Evolutionary conservation across 2,888 invertebrate genomes (phyloP), one percentile per base, ranked within the genome.

Genomic region (Galerucella calmariensis): DNA sequence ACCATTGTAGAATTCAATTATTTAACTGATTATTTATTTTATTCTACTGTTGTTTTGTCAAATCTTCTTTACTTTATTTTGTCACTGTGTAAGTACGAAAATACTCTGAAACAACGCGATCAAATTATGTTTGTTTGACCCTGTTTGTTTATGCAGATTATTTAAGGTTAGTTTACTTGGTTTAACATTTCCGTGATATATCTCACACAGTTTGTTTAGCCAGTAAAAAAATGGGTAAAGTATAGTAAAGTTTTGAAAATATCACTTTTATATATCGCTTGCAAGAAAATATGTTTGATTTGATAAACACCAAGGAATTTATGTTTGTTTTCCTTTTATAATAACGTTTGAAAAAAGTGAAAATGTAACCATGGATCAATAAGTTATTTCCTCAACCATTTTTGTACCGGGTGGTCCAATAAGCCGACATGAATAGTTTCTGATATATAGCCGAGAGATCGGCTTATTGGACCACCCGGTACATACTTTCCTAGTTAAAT

Each of bases 111-210:
- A 56, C 20, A 56, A 56, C 56, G 9, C 14, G n/a, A 56, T 56
- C 16, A 56, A 56, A 56, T 56, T 56, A 56, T 56, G 56, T 56
- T 56, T 56, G 65, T 65, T 71, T 65, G 46, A 46, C 24, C 51
- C 16, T 65, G 71, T 71, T 71, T 71, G 65, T 65, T 65, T 71
- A 71, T 65, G 65, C 51, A 71, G 71, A 71, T 71, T 71, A 71
- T 46, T 65, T 20, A 71, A 71, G 65, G 69, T 35, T 69, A 2
- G 51, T 10, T 14, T 62, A 62, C 27, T 62, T 6, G 69, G 53
- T 44, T 65, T 24, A 20, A 20, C 44, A 56, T 27, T 56, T n/a
- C 10, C 20, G 20, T 56, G 62, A 71, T 71, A 65, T 8, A 56
- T 56, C 56, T 71, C 69, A 69, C 46, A 69, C 61, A 51, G 69